These are phyloP conservation scores for Drosophila barbarae DNA, from an alignment of 2,888 invertebrate species.

Conservation along the genomic window DNA sequence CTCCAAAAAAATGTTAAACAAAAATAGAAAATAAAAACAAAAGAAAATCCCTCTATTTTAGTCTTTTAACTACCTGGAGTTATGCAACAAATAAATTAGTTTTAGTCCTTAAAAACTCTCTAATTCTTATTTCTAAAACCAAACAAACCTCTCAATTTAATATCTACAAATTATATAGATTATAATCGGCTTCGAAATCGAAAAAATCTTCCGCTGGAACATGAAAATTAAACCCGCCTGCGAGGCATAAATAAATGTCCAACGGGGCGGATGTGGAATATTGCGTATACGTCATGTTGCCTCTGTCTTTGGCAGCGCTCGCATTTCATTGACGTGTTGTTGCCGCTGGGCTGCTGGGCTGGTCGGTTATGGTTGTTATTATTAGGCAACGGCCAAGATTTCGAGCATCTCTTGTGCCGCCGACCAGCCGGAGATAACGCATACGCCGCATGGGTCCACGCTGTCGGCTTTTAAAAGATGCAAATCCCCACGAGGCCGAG, in stretches of 20 bases:
- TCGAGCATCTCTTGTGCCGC: background rate
- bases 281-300: conserved; percentile 67
- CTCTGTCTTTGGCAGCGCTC: conserved; percentile 18
- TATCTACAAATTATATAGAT: background rate
- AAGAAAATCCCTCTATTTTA: background rate
- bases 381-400: conserved; percentile 23
- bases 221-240: background rate
- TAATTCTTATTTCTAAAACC: no score
- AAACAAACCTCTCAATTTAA: no score
- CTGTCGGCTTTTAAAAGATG: conserved; percentile 33
- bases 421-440: conserved; percentile 32
- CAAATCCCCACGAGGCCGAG: conserved; percentile 35
- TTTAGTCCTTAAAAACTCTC: background rate
- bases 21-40: conserved; percentile 7
- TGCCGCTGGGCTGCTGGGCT: background rate
- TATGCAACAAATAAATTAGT: background rate
- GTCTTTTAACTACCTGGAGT: background rate
- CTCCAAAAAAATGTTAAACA: conserved; percentile 35
- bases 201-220: background rate
- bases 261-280: conserved; percentile 54
- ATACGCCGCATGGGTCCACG: conserved; percentile 43
- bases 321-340: conserved; percentile 8
- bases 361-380: conserved; percentile 20
- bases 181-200: background rate
- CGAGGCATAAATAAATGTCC: background rate